phyloP scores from a whole-genome alignment of 2,888 invertebrate species.

The Linnaemya vulpina region DNA sequence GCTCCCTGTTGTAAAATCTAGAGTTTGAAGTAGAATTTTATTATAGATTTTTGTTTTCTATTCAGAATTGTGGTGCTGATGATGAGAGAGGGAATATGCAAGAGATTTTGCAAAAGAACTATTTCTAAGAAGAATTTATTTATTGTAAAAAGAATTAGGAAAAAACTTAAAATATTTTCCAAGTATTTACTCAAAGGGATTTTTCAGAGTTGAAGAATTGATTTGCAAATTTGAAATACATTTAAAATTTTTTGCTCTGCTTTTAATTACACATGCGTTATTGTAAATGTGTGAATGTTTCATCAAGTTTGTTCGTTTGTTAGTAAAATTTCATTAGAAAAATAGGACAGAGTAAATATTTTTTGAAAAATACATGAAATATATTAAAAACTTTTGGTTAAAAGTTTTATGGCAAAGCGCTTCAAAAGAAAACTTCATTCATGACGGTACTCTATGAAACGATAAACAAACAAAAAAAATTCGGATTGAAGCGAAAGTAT shows the following conservation, averaged over 20 bases:
- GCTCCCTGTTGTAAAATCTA: neutral
- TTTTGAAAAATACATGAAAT: no score
- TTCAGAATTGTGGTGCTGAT: neutral
- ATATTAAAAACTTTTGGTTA: no score
- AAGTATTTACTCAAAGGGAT: neutral
- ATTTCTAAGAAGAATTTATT: neutral
- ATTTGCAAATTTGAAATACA: neutral
- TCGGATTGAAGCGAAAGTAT: no score
- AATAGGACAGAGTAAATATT: no score
- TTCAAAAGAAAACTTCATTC: no score
- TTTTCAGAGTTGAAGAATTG: neutral
- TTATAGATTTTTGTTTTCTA: neutral
- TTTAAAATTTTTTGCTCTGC: neutral
- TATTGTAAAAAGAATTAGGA: neutral
- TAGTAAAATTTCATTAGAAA: neutral
- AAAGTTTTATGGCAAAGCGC: no score
- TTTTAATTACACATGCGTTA: neutral
- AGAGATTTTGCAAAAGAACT: neutral
- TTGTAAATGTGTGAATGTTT: neutral
- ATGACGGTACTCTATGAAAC: no score
- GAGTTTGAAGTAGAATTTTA: conserved; percentile 7
- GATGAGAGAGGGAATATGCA: neutral
- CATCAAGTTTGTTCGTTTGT: neutral
- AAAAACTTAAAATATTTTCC: neutral
- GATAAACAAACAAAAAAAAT: no score